Evolutionary conservation across 2,888 invertebrate genomes (phyloP).

Genomic region (Seira ritae): DNA sequence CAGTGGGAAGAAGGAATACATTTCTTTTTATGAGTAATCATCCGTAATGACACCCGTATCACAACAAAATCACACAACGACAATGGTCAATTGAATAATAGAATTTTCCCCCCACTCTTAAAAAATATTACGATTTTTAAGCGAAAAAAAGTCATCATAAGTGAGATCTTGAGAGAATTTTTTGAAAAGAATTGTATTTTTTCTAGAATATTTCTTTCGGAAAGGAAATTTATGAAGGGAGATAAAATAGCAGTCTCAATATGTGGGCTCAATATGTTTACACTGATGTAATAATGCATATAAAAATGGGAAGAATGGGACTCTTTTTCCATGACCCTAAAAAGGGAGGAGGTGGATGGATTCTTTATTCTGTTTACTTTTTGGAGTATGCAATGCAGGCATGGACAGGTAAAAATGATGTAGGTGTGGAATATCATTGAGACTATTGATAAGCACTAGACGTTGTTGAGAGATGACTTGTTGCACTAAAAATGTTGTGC

Average conservation of each 20-base stretch:
- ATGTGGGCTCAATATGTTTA: constrained; percentile 53
- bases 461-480: too few species aligned
- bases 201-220: too few species aligned
- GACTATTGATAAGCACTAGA: too few species aligned
- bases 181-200: constrained; percentile 21
- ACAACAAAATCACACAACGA: background rate
- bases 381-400: too few species aligned
- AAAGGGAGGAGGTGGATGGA: constrained; percentile 27
- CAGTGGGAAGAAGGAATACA: too few species aligned
- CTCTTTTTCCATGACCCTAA: background rate
- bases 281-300: constrained; percentile 49
- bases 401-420: constrained; percentile 50
- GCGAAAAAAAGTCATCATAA: constrained; percentile 19
- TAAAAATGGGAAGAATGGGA: background rate
- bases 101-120: too few species aligned
- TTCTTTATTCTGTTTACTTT: constrained; percentile 50
- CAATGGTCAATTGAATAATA: too few species aligned
- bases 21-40: too few species aligned
- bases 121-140: too few species aligned
- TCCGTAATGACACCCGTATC: constrained; percentile 44
- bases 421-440: constrained; percentile 59
- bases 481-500: too few species aligned
- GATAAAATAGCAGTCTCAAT: constrained; percentile 51
- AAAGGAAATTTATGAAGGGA: constrained; percentile 39
- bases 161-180: constrained; percentile 15